Percentiles rank a stretch among this genome's conserved stretches.
Evolutionary conservation across 2,797 vertebrate genomes (phyloP).

Genomic region (Melanogrammus aeglefinus): DNA sequence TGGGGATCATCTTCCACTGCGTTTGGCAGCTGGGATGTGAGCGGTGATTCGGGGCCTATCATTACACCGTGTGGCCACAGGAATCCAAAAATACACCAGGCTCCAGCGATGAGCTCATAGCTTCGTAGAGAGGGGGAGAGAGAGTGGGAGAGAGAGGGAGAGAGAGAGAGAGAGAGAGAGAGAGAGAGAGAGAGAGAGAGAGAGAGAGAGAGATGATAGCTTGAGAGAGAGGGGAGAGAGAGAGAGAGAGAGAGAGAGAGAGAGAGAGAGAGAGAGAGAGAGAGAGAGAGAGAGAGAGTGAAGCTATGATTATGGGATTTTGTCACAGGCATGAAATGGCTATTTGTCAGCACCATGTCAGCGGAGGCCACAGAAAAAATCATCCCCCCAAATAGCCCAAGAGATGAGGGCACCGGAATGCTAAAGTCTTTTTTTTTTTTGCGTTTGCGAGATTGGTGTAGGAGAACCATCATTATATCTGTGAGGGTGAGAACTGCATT

Average conservation of each 20-base stretch:
- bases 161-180: slow-evolving; percentile 41
- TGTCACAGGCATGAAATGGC: slow-evolving; percentile 69
- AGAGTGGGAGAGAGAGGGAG: slow-evolving; percentile 43
- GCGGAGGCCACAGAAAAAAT: slow-evolving; percentile 48
- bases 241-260: slow-evolving; percentile 40
- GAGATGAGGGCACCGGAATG: slow-evolving; percentile 16
- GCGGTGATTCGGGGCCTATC: slow-evolving; percentile 60
- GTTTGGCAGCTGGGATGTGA: slow-evolving; percentile 47
- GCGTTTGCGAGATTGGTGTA: background rate
- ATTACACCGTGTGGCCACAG: slow-evolving; percentile 65
- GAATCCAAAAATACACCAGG: slow-evolving; percentile 67
- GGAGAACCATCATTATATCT: slow-evolving; percentile 37
- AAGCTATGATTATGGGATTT: slow-evolving; percentile 73
- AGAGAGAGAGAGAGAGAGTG: slow-evolving; percentile 37
- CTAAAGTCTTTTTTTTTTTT: background rate
- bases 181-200: slow-evolving; percentile 43
- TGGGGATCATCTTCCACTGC: slow-evolving; percentile 46
- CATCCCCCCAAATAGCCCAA: slow-evolving; percentile 45
- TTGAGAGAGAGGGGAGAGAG: slow-evolving; percentile 11
- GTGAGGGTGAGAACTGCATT: background rate
- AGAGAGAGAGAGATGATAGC: slow-evolving; percentile 39
- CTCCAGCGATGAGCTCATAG: slow-evolving; percentile 68
- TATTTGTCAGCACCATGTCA: slow-evolving; percentile 73
- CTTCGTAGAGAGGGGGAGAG: slow-evolving; percentile 44
- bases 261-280: slow-evolving; percentile 15